Base-by-base conservation (phyloP, 2,113 vertebrate genomes). In the Vireo altiloquus region DNA sequence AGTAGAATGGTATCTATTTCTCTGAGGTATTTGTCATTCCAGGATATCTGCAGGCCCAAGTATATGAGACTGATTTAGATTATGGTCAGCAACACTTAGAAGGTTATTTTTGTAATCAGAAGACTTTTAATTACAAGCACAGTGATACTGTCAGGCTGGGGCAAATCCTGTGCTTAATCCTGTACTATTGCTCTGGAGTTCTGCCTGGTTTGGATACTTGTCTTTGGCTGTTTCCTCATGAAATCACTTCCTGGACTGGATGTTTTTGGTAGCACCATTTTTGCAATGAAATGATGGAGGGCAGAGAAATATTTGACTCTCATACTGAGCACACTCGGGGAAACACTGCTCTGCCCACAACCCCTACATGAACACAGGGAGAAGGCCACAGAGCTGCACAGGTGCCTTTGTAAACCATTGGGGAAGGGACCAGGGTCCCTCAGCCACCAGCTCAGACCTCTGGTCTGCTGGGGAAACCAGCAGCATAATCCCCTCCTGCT, bases 71-170 rank as follows among this genome's bases (percentile, higher is more conserved):
- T 66, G 47, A 53, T 59, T 15, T 65, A 42, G 81, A 81, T 87
- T 89, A 82, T 16, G 33, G 54, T 63, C 0, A 0, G 59, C 63
- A 81, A 60, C 42, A 54, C 23, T 76, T 82, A 40, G 15, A 76
- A 91, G 20, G 23, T 70, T 90, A 87, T 83, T 76, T 93, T 56
- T 94, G n/a, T 46, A 28, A 76, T 76, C 75, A 69, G 65, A 82
- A 95, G 8, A 10, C 14, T 91, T 93, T 74, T 90, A 93, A 89
- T 92, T 90, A 68, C 17, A 87, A 59, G 46, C 71, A 49, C n/a
- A 77, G 23, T 49, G 81, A 77, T 31, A n/a, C 25, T 74, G 35
- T 81, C 63, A 89, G 87, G 57, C 21, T 94, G 44, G 53, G 44
- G 23, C 30, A 91, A 94, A 91, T 75, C 59, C 64, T 64, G 9